Percentiles rank a stretch among this genome's conserved stretches.
Evolutionary conservation across 2,888 invertebrate species (phyloP).

Genomic region (Yponomeuta evonymella): DNA sequence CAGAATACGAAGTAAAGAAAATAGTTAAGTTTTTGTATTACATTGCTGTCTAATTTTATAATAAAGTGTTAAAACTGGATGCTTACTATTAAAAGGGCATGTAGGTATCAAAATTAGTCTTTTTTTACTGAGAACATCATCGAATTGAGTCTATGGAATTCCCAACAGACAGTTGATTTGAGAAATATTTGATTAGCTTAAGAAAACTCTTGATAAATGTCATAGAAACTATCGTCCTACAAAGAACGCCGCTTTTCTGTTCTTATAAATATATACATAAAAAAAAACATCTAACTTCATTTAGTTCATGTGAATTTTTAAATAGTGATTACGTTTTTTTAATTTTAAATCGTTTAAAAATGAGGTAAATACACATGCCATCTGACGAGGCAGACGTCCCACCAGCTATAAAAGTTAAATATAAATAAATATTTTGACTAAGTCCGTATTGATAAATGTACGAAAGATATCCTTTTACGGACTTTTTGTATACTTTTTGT

Average conservation of each 20-base stretch:
- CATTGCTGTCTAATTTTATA: neutral
- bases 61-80: neutral
- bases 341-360: slow-evolving; percentile 33
- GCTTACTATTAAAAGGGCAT: neutral
- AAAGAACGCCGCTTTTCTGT: neutral
- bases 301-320: slow-evolving; percentile 29
- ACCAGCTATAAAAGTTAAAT: slow-evolving; percentile 37
- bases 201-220: slow-evolving; percentile 3
- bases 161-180: neutral
- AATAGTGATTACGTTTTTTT: slow-evolving; percentile 36
- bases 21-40: neutral
- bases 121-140: neutral
- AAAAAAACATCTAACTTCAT: slow-evolving; percentile 2
- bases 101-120: neutral
- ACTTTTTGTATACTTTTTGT: slow-evolving; percentile 18
- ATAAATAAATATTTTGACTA: slow-evolving; percentile 8
- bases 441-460: neutral
- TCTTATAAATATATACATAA: neutral
- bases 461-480: no score
- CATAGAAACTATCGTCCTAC: neutral
- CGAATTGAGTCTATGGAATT: neutral
- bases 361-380: slow-evolving; percentile 60
- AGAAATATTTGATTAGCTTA: neutral
- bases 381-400: slow-evolving; percentile 63
- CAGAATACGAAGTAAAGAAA: neutral